Evolutionary conservation across 2,888 invertebrate genomes (phyloP), one percentile per base, ranked within the genome.

Genomic region (Orthonychiurus folsomi): DNA sequence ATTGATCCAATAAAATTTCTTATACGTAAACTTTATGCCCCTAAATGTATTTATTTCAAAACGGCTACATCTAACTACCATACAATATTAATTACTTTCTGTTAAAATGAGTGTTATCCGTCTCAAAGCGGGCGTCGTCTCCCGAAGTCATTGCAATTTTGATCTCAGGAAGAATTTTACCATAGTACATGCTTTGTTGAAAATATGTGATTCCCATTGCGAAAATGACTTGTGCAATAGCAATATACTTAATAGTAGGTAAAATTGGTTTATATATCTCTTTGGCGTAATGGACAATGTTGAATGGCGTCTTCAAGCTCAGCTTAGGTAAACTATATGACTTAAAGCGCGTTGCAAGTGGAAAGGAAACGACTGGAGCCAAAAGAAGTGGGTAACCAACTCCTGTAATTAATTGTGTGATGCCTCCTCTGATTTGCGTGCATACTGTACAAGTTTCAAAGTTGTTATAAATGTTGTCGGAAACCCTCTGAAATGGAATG

Each of bases 161-260:
- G 5, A 37, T 5, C 37, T 9, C 37, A 37, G 37, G 37, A 37
- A 37, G 37, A 37, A 37, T 37, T 37, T 37, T 37, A 37, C 9
- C 15, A 15, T 37, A 37, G 37, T 37, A 56, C 15, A 26, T 26
- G n/a, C 2, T 50, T 59, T 69, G 69, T 56, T 73, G 52, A 2
- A 64, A 63, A 50, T 72, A 66, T 1, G 72, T 66, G 2, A 72
- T 21, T 18, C 65, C 67, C 66, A 67, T 67, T 23, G 63, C 69
- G n/a, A 67, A 5, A 1, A 71, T 12, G 0, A 66, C 28, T 50
- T 73, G 71, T 9, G 56, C 52, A 1, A 62, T 62, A 18, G 63
- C 64, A 0, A 66, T 12, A 1, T 52, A 21, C 2, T 57, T 2
- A 5, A 69, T 28, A 1, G 53, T 57, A n/a, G 55, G 61, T 50